These are phyloP conservation scores for zebrafish (Danio rerio) DNA, from an alignment of 2,113 vertebrate species.

Conservation along the genomic window DNA sequence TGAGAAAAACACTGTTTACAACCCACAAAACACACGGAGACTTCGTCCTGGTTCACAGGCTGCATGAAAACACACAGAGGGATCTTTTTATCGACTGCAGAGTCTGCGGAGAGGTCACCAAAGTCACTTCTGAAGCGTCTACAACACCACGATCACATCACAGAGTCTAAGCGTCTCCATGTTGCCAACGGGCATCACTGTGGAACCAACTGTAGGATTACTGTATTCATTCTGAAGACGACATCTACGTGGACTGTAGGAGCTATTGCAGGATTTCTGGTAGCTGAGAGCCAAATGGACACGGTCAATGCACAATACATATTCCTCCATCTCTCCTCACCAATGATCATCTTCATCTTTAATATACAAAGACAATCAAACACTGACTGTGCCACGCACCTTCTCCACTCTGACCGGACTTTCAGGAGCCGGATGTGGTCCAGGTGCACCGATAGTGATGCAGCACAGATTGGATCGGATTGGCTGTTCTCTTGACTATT, in stretches of 20 bases:
- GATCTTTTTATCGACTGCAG: background rate
- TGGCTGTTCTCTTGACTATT: background rate
- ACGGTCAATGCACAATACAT: constrained; percentile 83
- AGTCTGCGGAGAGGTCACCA: background rate
- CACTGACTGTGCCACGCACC: constrained; percentile 31
- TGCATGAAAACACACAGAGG: constrained; percentile 4
- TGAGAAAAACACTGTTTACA: constrained; percentile 22
- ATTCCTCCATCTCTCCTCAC: constrained; percentile 51
- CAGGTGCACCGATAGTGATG: constrained; percentile 28
- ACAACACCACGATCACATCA: background rate
- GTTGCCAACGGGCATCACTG: constrained; percentile 11
- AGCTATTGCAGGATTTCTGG: background rate
- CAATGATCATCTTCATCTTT: constrained; percentile 22
- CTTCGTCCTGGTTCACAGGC: background rate
- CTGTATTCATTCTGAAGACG: background rate
- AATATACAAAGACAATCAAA: constrained; percentile 54
- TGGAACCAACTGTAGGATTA: constrained; percentile 8
- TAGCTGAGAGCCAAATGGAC: constrained; percentile 48
- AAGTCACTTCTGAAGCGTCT: constrained; percentile 2
- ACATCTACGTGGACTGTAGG: background rate
- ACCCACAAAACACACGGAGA: constrained; percentile 67
- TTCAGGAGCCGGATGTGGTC: constrained; percentile 3
- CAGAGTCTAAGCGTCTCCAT: background rate
- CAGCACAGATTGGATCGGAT: constrained; percentile 49
- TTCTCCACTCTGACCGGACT: constrained; percentile 14